Conservation (phyloP, 2,797 vertebrate genomes). For the Gymnoscopelus microlampas region DNA sequence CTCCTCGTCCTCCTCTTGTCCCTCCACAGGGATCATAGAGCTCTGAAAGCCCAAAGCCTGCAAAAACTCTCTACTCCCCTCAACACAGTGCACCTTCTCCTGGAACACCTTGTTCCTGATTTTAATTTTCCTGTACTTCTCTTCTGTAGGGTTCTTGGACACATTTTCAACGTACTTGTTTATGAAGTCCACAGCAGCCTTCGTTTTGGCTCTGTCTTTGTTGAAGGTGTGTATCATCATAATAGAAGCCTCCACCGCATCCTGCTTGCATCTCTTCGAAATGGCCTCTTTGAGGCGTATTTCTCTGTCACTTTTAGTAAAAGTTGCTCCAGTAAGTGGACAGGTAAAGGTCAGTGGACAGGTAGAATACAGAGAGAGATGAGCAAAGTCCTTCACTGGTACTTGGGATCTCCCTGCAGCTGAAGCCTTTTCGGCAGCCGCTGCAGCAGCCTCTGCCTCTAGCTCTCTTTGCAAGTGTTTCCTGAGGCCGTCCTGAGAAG, state of each 20-base stretch:
- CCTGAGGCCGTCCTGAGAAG: no score
- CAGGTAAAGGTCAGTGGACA: constrained; percentile 77
- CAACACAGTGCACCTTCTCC: constrained; percentile 90
- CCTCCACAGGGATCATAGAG: constrained; percentile 78
- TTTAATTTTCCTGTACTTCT: constrained; percentile 92
- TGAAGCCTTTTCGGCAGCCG: no score
- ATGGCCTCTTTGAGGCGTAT: constrained; percentile 87
- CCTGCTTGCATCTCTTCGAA: constrained; percentile 86
- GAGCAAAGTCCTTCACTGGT: constrained; percentile 61
- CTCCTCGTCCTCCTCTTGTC: constrained; percentile 87
- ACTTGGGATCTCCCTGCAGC: constrained; percentile 67
- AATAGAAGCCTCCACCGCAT: constrained; percentile 89
- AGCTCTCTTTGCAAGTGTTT: no score
- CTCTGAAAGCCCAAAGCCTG: constrained; percentile 90
- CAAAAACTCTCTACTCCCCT: constrained; percentile 89
- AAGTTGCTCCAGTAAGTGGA: constrained; percentile 85
- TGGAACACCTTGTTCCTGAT: constrained; percentile 94
- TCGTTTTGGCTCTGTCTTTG: constrained; percentile 91
- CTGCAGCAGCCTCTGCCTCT: no score
- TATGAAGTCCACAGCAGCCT: constrained; percentile 89
- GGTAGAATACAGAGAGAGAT: constrained; percentile 84
- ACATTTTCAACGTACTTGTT: constrained; percentile 96
- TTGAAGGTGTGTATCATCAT: constrained; percentile 98
- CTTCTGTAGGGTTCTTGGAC: constrained; percentile 90
- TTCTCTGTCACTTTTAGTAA: constrained; percentile 87